Percentiles rank a stretch among this genome's conserved stretches.
Conservation (phyloP, 2,113 vertebrate species). For the Atrichornis clamosus region DNA sequence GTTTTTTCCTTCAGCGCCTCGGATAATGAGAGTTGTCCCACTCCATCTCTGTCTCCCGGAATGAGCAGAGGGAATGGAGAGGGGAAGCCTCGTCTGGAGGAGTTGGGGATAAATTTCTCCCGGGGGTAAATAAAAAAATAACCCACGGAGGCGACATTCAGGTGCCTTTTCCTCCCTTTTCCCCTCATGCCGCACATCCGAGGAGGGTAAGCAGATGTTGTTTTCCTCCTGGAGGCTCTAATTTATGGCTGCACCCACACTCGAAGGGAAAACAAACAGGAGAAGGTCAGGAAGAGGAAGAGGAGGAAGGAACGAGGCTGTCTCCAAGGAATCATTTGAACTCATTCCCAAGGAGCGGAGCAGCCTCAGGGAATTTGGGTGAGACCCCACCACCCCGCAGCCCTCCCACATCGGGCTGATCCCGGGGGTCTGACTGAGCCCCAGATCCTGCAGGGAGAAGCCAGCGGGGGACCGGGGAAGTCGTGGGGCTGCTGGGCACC, state of each 20-base stretch:
- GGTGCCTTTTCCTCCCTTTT: not conserved
- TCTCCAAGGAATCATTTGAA: not conserved
- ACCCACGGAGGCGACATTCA: rapidly evolving
- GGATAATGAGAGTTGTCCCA: too few species aligned
- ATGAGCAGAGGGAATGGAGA: not conserved
- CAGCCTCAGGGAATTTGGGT: rapidly evolving
- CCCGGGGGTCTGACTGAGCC: not conserved
- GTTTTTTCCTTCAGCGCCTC: not conserved
- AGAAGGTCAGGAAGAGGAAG: not conserved
- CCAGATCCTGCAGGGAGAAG: not conserved
- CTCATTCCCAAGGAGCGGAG: not conserved
- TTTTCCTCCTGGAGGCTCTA: constrained; percentile 17
- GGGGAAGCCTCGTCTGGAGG: rapidly evolving
- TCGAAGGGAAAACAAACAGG: not conserved
- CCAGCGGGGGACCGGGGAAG: not conserved
- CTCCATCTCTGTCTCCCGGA: not conserved
- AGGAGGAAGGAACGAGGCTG: not conserved
- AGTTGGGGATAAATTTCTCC: not conserved
- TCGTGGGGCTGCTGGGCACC: not conserved
- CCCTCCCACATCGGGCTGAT: rapidly evolving
- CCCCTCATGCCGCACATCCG: not conserved
- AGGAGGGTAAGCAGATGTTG: constrained; percentile 40
- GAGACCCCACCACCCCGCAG: rapidly evolving
- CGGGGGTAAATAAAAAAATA: not conserved
- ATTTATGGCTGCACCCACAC: not conserved